Evolutionary conservation across 2,888 invertebrate genomes (phyloP), one percentile per base, ranked within the genome.

Genomic region (Amiota communis): DNA sequence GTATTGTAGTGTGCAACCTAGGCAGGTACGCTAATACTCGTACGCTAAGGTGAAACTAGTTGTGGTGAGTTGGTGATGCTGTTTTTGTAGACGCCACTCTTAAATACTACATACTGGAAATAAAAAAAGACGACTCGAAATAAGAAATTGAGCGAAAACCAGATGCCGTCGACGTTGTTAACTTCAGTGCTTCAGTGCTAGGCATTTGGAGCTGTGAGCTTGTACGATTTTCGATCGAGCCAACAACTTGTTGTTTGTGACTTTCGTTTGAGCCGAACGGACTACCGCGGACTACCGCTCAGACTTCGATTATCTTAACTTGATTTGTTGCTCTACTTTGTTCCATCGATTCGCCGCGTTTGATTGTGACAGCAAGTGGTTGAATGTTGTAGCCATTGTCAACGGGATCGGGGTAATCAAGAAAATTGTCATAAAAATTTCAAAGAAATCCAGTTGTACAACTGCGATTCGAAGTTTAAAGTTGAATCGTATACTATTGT

Each of bases 181-280:
- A 36, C 53, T 46, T 12, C 36, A 36, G 15, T 56, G 56, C 68
- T 12, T n/a, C n/a, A n/a, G n/a, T n/a, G 57, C 23, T 15, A 17
- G 20, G 11, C 11, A 17, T 15, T 8, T 17, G 57, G 17, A 23
- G 70, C 49, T 68, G 71, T 64, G 59, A 68, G 15, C 49, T 72
- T 72, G 70, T 57, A 56, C 69, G 23, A 36, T 63, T 75, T 59
- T 61, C 36, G 69, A 56, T 73, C 75, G 56, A 67, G 70, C 72
- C 74, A 76, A 49, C 74, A 79, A 77, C 73, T 80, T 74, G 74
- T 70, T 74, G 70, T 84, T 71, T 76, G 71, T 78, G 74, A 65
- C 73, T 79, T 79, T 80, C 79, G 79, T 78, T 83, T 80, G 70
- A 72, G 71, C 73, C 69, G 70, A 70, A 72, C 76, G 77, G 76